Base-by-base conservation (phyloP, 1,140 invertebrate genomes). In the Drosophila pseudoobscura region DNA sequence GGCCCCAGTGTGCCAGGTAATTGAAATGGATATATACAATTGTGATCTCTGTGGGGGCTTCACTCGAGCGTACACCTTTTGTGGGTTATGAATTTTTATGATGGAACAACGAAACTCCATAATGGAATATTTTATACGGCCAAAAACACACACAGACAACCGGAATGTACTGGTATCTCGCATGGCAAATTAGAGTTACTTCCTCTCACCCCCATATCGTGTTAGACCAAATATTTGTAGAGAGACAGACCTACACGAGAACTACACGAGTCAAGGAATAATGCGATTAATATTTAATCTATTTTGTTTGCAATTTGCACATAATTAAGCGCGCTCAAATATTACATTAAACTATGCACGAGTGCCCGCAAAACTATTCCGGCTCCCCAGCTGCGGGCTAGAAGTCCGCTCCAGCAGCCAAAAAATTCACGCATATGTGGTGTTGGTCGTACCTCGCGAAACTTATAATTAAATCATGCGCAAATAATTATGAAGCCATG, bases 31-130 rank as follows among this genome's bases (percentile, higher is more conserved):
- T 65, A 60, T 50, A 61, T 68, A 43, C 45, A 46, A 66, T 65
- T 50, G 35, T 44, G 52, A 47, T 43, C 59, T 47, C 26, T 47
- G 24, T 53, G 57, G 15, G 9, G 11, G 43, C 56, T 69, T 13
- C 56, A 70, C 31, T 80, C 9, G 49, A 80, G 64, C 78, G 64
- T 75, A 9, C 51, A 58, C 54, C 56, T 75, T 61, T 61, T 87
- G 63, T 74, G 68, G 73, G 56, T 64, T 85, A 82, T 85, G 61
- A 80, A 87, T 85, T 87, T 87, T 75, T 78, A 80, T 87, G 77
- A 63, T 15, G 62, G 56, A 58, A 44, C 62, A 24, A 35, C 62
- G 47, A 63, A 68, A 80, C 64, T 35, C 39, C 41, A 62, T 75
- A 80, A 80, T 80, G 75, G 77, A 84, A 84, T 85, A 60, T 58